Percentiles rank a stretch among this genome's conserved stretches.
Evolutionary conservation across 2,113 vertebrate genomes (phyloP).

Genomic region (Ibidorhyncha struthersii): DNA sequence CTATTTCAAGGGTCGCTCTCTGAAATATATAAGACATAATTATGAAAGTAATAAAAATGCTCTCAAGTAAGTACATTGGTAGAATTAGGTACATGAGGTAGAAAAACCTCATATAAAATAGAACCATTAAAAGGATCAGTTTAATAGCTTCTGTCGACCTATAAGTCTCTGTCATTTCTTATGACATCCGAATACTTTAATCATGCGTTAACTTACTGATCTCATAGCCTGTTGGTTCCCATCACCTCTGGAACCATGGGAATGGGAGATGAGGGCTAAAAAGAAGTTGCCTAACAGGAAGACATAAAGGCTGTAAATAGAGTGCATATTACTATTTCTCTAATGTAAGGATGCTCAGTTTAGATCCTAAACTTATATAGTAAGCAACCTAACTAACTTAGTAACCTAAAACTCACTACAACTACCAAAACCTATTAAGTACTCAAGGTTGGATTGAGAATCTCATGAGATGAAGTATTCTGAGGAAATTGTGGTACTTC

Average conservation of each 20-base stretch:
- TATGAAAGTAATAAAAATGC: not conserved
- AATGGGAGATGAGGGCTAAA: not conserved
- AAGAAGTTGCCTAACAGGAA: not conserved
- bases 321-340: not conserved
- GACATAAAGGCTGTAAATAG: not conserved
- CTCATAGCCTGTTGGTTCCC: not conserved
- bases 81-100: not conserved
- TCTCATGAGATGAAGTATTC: not conserved
- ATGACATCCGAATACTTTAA: not conserved
- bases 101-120: not conserved
- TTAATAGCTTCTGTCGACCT: not conserved
- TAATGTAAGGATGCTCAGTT: not conserved
- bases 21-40: not conserved
- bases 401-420: not conserved
- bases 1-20: not conserved
- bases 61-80: not conserved
- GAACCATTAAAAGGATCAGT: not conserved
- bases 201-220: not conserved
- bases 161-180: not conserved
- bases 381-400: not conserved
- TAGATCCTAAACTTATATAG: not conserved
- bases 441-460: not conserved
- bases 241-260: not conserved
- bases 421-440: not conserved
- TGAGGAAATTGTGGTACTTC: not conserved